Conservation (phyloP, 2,797 vertebrate species). For the Eutrigla gurnardus region DNA sequence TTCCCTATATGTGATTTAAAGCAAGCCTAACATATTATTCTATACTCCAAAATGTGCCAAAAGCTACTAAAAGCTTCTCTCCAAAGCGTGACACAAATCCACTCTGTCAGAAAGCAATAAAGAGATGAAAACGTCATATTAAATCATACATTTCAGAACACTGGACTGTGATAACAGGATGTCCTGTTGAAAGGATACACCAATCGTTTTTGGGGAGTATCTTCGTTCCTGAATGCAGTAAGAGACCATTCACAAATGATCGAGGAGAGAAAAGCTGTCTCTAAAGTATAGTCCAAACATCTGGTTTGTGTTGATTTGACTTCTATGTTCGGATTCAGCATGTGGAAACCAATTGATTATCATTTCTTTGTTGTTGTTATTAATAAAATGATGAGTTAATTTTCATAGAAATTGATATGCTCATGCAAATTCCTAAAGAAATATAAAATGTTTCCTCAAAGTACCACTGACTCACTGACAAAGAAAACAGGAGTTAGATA, state of each 20-base stretch:
- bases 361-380: not conserved
- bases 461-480: too few species aligned
- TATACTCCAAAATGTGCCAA: too few species aligned
- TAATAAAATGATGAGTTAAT: too few species aligned
- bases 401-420: too few species aligned
- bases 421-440: too few species aligned
- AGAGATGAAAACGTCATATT: not conserved
- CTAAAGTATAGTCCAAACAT: not conserved
- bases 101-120: conserved; percentile 53
- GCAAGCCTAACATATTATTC: too few species aligned
- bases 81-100: conserved; percentile 82
- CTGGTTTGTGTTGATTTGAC: not conserved
- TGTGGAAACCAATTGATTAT: not conserved
- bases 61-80: too few species aligned
- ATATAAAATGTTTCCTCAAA: too few species aligned
- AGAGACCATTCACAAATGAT: too few species aligned
- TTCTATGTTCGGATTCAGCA: not conserved
- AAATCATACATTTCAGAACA: not conserved
- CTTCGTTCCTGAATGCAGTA: not conserved
- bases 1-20: too few species aligned
- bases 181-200: not conserved
- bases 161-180: not conserved
- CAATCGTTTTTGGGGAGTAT: not conserved
- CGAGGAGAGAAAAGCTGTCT: not conserved
- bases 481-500: too few species aligned